phyloP scores from a whole-genome alignment of 2,888 invertebrate species.

The Tigriopus californicus region DNA sequence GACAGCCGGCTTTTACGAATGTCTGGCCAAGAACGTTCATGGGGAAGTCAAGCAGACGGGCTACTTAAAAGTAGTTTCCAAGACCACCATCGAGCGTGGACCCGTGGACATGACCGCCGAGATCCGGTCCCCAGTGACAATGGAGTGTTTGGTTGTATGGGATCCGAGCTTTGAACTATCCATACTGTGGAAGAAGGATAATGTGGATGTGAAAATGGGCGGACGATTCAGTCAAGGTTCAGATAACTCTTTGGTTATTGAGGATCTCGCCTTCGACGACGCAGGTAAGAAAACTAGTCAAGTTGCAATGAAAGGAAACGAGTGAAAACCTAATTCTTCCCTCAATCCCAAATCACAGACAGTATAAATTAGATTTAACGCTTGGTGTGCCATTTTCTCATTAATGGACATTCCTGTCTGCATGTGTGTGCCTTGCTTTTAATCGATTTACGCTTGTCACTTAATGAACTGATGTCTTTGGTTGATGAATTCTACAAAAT shows the following conservation, averaged over 20 bases:
- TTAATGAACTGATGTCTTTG: too few relatives aligned
- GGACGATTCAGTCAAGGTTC: background rate
- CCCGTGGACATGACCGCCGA: background rate
- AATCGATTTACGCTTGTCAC: too few relatives aligned
- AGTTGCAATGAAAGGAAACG: too few relatives aligned
- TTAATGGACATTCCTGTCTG: too few relatives aligned
- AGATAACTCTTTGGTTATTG: background rate
- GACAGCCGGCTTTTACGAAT: background rate
- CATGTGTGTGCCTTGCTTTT: too few relatives aligned
- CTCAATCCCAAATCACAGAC: too few relatives aligned
- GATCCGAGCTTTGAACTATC: constrained; percentile 1
- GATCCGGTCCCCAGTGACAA: background rate
- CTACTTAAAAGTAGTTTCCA: background rate
- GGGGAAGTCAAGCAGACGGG: background rate
- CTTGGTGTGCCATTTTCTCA: too few relatives aligned
- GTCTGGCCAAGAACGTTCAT: background rate
- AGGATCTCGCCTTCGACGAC: background rate
- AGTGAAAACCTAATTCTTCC: too few relatives aligned
- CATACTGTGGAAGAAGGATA: constrained; percentile 1
- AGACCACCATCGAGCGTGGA: background rate
- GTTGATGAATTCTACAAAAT: too few relatives aligned
- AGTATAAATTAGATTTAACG: too few relatives aligned
- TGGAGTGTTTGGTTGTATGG: background rate
- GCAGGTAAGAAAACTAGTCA: background rate
- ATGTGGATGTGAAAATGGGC: background rate